Evolutionary conservation across 2,113 vertebrate genomes (phyloP), one percentile per base, ranked within the genome.

Genomic region (Bubo scandiacus): DNA sequence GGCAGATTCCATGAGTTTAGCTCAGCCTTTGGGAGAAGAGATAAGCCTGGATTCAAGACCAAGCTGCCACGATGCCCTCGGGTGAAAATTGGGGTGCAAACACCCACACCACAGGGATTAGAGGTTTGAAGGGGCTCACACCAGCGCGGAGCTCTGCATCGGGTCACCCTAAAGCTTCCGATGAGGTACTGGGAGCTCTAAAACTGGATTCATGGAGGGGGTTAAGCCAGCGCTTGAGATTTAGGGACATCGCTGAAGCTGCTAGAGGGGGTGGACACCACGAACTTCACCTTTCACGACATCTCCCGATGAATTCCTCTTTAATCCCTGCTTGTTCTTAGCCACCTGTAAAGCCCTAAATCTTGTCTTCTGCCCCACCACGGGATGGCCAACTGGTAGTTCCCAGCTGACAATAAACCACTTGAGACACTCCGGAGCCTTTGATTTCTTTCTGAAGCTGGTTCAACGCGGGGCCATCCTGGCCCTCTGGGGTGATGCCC

Each of bases 231-330:
- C 15, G 57, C 26, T 84, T 15, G 57, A 25, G 32, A 20, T 15
- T 10, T 6, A 23, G 21, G 32, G 55, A 52, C 55, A 6, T 36
- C 32, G 1, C 36, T 5, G 25, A 66, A 49, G 61, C 42, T 27
- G 16, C 36, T 12, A 3, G 34, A 34, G 65, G 55, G 38, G 65
- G 10, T 40, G 47, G 57, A 20, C 38, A 18, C 34, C 10, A 1
- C 5, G n/a, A n/a, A 25, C 77, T 43, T 58, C 52, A 6, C 67
- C 42, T 58, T 43, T 17, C n/a, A 0, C 5, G 2, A 5, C 62
- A 9, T n/a, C 43, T 58, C 26, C 0, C 2, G 0, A 8, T 29
- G 8, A 12, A 14, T 49, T 58, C 32, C n/a, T 36, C 36, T 6
- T 49, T 17, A 14, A 32, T 21, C 42, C 61, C 68, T 43, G 67